Conservation (phyloP, 2,888 invertebrate species). For the Heliconius sara region DNA sequence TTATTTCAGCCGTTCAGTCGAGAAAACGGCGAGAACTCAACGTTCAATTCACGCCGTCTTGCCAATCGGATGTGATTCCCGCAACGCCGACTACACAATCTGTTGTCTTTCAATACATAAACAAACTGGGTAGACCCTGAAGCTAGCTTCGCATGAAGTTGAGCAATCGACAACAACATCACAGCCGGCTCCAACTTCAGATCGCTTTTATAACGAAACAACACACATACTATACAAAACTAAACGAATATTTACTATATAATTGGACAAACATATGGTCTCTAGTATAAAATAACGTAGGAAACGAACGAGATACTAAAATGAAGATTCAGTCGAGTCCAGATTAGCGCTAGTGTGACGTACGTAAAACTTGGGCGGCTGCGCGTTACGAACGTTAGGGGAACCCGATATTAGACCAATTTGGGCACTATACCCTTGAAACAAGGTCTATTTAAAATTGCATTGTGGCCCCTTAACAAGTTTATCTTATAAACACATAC, state of each 20-base stretch:
- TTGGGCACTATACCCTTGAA: constrained; percentile 66
- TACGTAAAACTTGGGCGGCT: constrained; percentile 76
- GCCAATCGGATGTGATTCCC: constrained; percentile 66
- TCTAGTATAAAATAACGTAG: constrained; percentile 19
- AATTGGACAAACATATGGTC: constrained; percentile 7
- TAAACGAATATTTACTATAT: not conserved
- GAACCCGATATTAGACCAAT: constrained; percentile 59
- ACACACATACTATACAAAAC: constrained; percentile 1
- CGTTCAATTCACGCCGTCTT: constrained; percentile 71
- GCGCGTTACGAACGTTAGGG: constrained; percentile 67
- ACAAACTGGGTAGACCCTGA: constrained; percentile 77
- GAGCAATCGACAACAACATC: constrained; percentile 43
- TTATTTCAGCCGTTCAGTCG: constrained; percentile 38
- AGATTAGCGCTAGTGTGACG: constrained; percentile 77
- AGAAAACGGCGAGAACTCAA: constrained; percentile 47
- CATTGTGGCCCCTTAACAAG: constrained; percentile 61
- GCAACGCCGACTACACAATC: constrained; percentile 77
- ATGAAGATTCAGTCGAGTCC: constrained; percentile 36
- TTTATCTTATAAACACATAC: constrained; percentile 52
- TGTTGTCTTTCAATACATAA: constrained; percentile 83
- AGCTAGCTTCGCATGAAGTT: constrained; percentile 68
- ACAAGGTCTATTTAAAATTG: constrained; percentile 65
- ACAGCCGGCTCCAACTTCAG: constrained; percentile 36
- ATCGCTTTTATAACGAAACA: constrained; percentile 22
- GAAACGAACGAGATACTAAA: constrained; percentile 37